Base-by-base conservation (phyloP, 30 jellyfish, hydroid and myxozoan genomes). In the Hydra vulgaris region DNA sequence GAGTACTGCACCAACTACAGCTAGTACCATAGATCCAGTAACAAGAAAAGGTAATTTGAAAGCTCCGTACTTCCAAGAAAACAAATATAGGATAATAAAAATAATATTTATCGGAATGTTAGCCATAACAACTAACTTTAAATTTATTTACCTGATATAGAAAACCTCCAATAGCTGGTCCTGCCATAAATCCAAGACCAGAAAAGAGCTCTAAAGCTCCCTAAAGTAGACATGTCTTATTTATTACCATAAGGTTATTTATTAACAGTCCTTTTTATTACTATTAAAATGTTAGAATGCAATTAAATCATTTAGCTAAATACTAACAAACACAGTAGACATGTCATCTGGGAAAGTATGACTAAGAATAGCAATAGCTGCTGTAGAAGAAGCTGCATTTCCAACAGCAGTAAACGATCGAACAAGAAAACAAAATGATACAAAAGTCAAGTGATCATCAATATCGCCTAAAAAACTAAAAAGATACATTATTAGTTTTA, bases 131-230 rank as follows among this genome's bases (percentile, higher is more conserved):
- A n/a, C n/a, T n/a, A n/a, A n/a, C n/a, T n/a, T n/a, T n/a, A n/a
- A n/a, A n/a, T n/a, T n/a, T n/a, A n/a, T 40, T 40, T 40, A 89
- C 97, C 66, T 84, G 72, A 66, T 84, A 89, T 8, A 89, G 72
- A 56, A 89, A 68, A 21, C 95, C 95, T 0, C 97, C 97, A 53
- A 89, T 80, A n/a, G 97, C 85, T 16, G 97, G 95, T 5, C 97
- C 97, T 26, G 97, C 92, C 95, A 85, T 89, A 73, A 84, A 54
- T 19, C 97, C 97, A 69, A 85, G 71, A 0, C 97, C 97, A 53
- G 89, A 74, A 80, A 89, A 89, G 23, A 82, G 68, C 54, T 89
- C 97, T 75, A 81, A 61, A n/a, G 85, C 61, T 15, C 97, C 97
- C 97, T 89, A 66, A 20, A 53, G 55, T 20, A 79, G 8, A 68